Evolutionary conservation across 30 jellyfish, hydroid and myxozoan genomes (phyloP), one percentile per base, ranked within the genome.

Genomic region (Aurelia sp.): DNA sequence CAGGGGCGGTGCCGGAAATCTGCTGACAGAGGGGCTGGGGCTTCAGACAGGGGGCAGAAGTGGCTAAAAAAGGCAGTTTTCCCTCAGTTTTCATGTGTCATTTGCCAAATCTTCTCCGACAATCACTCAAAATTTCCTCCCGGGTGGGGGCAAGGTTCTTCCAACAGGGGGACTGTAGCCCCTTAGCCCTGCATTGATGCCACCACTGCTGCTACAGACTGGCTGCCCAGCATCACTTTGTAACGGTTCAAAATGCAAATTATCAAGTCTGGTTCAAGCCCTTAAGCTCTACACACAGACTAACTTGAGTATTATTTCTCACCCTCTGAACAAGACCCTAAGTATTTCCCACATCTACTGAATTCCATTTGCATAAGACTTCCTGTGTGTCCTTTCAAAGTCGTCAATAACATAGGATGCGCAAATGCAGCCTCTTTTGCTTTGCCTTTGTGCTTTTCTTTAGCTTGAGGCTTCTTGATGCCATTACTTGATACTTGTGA

Each of bases 321-420:
- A 92, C 98, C 98, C 67, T 92, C 98, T 47, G 98, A 79, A 47
- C 96, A 78, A 3, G 98, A 93, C 11, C 96, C 96, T 17, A 93
- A 82, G 35, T 77, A 87, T 41, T 88, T 93, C 33, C 98, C 98
- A 81, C 93, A 88, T 24, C 66, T 72, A 83, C 98, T 93, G 87
- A 80, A 88, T 12, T 93, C 96, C 50, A 82, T 15, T 44, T 81
- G 85, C 21, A 76, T 50, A 10, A 93, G 86, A 30, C 84, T 24
- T 4, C 97, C 97, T n/a, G 97, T 87, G 91, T 93, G 98, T 22
- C 98, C 98, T 63, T 93, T 93, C 81, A 93, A 47, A 13, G 97
- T 69, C 11, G 98, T 30, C 75, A 82, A 20, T 30, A 93, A 67
- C 86, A 87, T 18, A 12, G 96, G 97, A 38, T 93, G 94, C 9